These are phyloP conservation scores for Eretmochelys imbricata DNA, from an alignment of 2,113 vertebrate species.

Conservation along the genomic window DNA sequence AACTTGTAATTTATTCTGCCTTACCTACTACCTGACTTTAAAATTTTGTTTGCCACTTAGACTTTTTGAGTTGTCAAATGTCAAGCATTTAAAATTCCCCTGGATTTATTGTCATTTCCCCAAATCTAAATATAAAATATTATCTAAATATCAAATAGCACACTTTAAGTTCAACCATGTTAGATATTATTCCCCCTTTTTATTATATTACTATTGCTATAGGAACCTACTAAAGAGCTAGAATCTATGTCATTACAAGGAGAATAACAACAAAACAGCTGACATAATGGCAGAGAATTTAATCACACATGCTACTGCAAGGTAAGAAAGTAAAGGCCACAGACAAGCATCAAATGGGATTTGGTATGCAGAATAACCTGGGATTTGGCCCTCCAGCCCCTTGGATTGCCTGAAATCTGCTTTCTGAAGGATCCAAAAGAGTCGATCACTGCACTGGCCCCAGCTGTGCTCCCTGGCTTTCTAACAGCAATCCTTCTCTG, in stretches of 20 bases:
- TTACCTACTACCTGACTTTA: background rate
- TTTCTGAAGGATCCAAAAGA: background rate
- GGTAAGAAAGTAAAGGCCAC: background rate
- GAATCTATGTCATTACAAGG: background rate
- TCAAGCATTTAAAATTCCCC: conserved; percentile 3
- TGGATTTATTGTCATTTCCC: background rate
- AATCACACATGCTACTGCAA: background rate
- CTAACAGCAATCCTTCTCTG: background rate
- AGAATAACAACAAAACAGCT: background rate
- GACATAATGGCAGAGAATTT: background rate
- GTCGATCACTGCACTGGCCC: background rate
- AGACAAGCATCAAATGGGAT: accelerated
- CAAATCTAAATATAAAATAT: background rate
- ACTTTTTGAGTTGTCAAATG: conserved; percentile 8
- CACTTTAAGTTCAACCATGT: background rate
- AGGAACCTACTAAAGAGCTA: background rate
- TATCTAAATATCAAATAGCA: conserved; percentile 30
- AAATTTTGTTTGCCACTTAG: background rate
- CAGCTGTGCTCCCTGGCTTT: background rate
- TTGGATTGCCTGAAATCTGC: background rate
- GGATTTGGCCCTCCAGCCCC: background rate
- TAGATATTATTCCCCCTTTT: background rate
- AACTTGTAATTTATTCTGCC: background rate
- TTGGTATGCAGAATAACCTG: background rate
- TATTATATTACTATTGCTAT: background rate